Evolutionary conservation across 2,797 vertebrate genomes (phyloP).

Genomic region (Myotis vivesi): DNA sequence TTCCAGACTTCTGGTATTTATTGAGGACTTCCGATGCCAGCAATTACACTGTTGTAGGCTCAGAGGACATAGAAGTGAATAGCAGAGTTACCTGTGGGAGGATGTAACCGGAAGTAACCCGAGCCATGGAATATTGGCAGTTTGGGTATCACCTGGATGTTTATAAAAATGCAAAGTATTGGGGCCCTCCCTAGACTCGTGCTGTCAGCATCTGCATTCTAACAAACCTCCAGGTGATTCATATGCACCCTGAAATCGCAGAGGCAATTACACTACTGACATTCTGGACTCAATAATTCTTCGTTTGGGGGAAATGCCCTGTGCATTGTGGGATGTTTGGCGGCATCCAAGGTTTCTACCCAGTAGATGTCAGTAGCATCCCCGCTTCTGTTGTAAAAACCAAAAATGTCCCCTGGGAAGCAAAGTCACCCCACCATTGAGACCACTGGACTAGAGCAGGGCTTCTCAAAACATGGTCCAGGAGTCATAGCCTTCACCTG

Average conservation of each 20-base stretch:
- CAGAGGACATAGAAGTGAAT: not conserved
- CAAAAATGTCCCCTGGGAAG: not conserved
- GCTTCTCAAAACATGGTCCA: not conserved
- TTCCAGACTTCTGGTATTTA: not conserved
- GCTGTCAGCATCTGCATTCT: not conserved
- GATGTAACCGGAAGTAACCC: not conserved
- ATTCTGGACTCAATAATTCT: not conserved
- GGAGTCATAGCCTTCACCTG: not conserved
- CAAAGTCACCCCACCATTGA: not conserved
- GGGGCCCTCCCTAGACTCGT: not conserved
- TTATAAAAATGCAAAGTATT: not conserved
- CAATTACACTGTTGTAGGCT: not conserved
- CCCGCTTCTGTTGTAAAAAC: not conserved
- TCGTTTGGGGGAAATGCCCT: not conserved
- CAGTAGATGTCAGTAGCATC: not conserved
- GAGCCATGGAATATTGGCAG: not conserved
- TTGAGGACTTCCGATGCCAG: not conserved
- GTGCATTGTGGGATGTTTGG: not conserved
- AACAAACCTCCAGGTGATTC: not conserved
- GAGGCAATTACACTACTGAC: not conserved
- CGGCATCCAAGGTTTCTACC: not conserved
- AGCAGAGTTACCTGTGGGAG: not conserved
- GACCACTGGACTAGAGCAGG: not conserved
- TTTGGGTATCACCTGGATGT: not conserved
- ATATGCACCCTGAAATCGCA: not conserved